phyloP scores from a whole-genome alignment of 1,140 invertebrate species.

The Cardiocondyla obscurior region DNA sequence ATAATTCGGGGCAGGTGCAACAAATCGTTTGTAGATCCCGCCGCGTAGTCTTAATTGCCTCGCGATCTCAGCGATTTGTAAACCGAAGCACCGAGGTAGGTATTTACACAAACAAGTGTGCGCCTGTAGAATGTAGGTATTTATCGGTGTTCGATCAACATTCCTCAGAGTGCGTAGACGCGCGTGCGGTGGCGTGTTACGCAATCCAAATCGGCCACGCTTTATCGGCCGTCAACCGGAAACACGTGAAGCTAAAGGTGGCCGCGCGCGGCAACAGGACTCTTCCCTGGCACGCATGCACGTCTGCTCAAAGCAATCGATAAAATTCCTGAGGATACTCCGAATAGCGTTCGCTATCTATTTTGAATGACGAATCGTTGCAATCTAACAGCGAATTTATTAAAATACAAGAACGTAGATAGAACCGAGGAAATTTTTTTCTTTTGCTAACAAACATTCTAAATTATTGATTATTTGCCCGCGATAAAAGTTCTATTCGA shows the following conservation, averaged over 20 bases:
- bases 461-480: background rate
- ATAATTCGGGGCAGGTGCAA: background rate
- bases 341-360: background rate
- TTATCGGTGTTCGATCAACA: constrained; percentile 70
- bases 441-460: background rate
- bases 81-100: background rate
- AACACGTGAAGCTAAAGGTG: constrained; percentile 40
- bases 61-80: constrained; percentile 20
- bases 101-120: background rate
- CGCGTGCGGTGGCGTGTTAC: constrained; percentile 62
- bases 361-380: constrained; percentile 17
- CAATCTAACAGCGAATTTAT: constrained; percentile 4
- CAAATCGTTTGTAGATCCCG: background rate
- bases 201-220: constrained; percentile 69
- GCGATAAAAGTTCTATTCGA: background rate
- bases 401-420: constrained; percentile 1
- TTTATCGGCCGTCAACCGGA: constrained; percentile 68
- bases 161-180: constrained; percentile 63
- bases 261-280: constrained; percentile 42
- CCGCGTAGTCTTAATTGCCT: constrained; percentile 17
- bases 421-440: background rate
- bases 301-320: constrained; percentile 55
- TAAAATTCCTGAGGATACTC: constrained; percentile 60
- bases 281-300: constrained; percentile 22
- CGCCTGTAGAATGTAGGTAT: constrained; percentile 52